Evolutionary conservation across 2,113 vertebrate genomes (phyloP), one percentile per base, ranked within the genome.

Genomic region (Illadopsis cleaveri): DNA sequence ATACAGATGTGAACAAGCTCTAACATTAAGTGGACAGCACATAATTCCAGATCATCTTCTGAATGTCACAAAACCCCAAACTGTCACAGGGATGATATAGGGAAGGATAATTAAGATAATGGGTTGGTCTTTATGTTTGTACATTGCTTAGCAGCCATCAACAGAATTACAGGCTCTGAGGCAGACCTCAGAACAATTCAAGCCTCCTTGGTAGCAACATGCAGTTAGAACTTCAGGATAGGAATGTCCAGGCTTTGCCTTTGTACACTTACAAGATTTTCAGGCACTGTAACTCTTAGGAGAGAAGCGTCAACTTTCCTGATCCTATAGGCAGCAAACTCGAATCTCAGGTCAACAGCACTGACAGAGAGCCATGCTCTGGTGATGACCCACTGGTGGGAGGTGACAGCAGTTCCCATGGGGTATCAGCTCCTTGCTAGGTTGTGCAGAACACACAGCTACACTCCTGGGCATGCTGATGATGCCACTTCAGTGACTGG

Each of bases 31-130:
- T 30, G 38, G 82, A 90, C 89, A 89, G 77, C 77, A 89, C 61
- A 64, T 96, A 97, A 94, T 94, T 96, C 96, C 82, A 84, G 80
- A 90, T 96, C 69, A 94, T 84, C 82, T 86, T 89, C 42, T 72
- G 82, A 42, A 40, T 68, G 54, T 92, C 76, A 90, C 69, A 60
- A 73, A 89, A 48, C 23, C 8, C 3, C 2, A 2, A 30, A 75
- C 68, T 92, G 72, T 71, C 90, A 81, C 28, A 65, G 48, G 31
- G 25, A 30, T 79, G 65, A 82, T 71, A 82, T 4, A 57, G 53
- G 65, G 82, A 86, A 84, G 37, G 69, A 76, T 93, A 96, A 96
- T 93, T 94, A 93, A 84, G 72, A 86, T 93, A 96, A 95, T 72
- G 61, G 44, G 31, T 38, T 86, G 69, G 53, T 80, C 72, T 66